These are phyloP conservation scores for Aphelocoma californica DNA, from an alignment of 2,797 vertebrate genomes.

Conservation along the genomic window DNA sequence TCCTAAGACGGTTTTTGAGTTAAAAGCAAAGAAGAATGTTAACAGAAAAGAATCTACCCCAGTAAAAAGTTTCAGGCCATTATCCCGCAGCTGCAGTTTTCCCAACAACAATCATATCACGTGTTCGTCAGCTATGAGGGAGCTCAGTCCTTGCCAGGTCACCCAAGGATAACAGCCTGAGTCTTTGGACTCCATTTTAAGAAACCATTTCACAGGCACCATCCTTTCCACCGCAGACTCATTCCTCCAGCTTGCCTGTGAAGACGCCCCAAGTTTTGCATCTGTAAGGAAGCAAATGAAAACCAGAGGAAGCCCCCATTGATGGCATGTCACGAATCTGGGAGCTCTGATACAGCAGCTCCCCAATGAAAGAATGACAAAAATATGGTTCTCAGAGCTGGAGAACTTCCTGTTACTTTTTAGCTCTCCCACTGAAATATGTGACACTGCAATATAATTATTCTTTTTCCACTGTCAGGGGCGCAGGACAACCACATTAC, in stretches of 20 bases:
- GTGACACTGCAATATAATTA: conserved; percentile 13
- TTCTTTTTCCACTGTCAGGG: conserved; percentile 17
- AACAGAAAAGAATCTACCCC: neutral
- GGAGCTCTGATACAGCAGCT: conserved; percentile 1
- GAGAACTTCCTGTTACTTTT: conserved; percentile 20
- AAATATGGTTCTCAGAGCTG: conserved; percentile 13
- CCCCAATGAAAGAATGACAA: neutral
- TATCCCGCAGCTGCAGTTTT: conserved; percentile 29
- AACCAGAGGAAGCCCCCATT: conserved; percentile 44
- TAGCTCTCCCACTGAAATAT: neutral
- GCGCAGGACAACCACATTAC: neutral
- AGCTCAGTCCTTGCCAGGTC: conserved; percentile 36
- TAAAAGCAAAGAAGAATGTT: neutral
- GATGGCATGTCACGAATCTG: neutral
- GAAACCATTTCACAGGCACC: conserved; percentile 1
- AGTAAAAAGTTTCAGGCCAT: neutral
- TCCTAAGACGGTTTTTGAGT: neutral
- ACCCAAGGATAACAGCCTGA: conserved; percentile 50
- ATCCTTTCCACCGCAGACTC: conserved; percentile 6
- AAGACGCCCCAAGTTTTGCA: conserved; percentile 10
- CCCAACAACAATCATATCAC: neutral
- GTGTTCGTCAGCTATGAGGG: neutral
- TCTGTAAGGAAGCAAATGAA: conserved; percentile 51
- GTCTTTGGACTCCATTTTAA: conserved; percentile 7
- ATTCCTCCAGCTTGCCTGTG: conserved; percentile 12